phyloP scores from a whole-genome alignment of 1,140 invertebrate species.

The Oncopodura yosiiana region DNA sequence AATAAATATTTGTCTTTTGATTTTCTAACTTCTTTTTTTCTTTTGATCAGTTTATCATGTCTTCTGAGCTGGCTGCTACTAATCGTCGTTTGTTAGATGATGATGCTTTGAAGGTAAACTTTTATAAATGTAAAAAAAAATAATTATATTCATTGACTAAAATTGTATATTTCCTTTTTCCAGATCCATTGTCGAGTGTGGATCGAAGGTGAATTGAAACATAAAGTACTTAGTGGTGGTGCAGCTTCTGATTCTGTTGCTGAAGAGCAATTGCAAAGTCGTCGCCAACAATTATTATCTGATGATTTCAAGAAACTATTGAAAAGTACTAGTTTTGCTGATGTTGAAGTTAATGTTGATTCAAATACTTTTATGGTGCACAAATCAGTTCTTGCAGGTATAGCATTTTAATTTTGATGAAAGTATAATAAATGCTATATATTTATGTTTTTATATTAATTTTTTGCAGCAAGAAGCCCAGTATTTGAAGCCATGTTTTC shows the following conservation, averaged over 20 bases:
- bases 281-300: slow-evolving; percentile 12
- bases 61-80: slow-evolving; percentile 19
- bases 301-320: slow-evolving; percentile 22
- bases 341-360: slow-evolving; percentile 21
- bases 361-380: slow-evolving; percentile 28
- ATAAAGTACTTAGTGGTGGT: slow-evolving; percentile 22
- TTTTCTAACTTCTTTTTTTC: not conserved
- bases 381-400: slow-evolving; percentile 30
- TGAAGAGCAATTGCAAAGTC: slow-evolving; percentile 18
- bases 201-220: slow-evolving; percentile 33
- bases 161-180: no score
- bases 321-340: slow-evolving; percentile 11
- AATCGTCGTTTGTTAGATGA: slow-evolving; percentile 28
- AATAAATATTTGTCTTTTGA: not conserved
- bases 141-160: no score
- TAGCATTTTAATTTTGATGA: not conserved
- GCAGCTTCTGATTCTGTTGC: slow-evolving; percentile 3
- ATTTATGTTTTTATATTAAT: slow-evolving; percentile 4
- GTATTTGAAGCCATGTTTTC: slow-evolving; percentile 31
- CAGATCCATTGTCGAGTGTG: slow-evolving; percentile 32
- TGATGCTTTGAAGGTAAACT: slow-evolving; percentile 27
- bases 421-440: not conserved
- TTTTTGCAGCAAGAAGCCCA: slow-evolving; percentile 22
- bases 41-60: slow-evolving; percentile 26
- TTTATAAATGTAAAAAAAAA: no score